Conservation (phyloP, 1,140 invertebrate species). For the Listronotus bonariensis region DNA sequence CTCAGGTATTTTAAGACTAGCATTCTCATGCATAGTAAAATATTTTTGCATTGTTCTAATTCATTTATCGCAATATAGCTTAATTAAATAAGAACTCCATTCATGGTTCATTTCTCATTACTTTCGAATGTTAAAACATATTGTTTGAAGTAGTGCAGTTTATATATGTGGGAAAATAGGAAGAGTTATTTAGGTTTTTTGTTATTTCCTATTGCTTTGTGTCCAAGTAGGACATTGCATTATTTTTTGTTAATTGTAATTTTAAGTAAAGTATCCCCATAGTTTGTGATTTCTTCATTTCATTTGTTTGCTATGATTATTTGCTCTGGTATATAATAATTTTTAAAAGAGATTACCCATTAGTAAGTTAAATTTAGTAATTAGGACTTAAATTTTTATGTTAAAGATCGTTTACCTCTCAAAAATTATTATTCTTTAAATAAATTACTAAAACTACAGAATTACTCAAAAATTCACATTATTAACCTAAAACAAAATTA, state of each 20-base stretch:
- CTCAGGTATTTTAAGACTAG: not conserved
- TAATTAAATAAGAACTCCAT: not conserved
- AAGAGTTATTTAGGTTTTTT: slow-evolving; percentile 2
- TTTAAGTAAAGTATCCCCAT: too few relatives aligned
- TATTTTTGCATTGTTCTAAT: slow-evolving; percentile 9
- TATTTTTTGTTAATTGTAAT: not conserved
- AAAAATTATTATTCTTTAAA: too few relatives aligned
- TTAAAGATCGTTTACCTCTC: too few relatives aligned
- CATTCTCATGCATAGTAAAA: not conserved
- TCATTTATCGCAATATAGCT: slow-evolving; percentile 15
- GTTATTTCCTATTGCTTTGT: slow-evolving; percentile 17
- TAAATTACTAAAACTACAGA: too few relatives aligned
- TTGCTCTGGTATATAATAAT: too few relatives aligned
- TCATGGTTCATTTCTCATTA: slow-evolving; percentile 28
- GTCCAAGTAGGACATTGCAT: not conserved
- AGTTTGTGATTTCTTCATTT: too few relatives aligned
- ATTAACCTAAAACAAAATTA: too few relatives aligned
- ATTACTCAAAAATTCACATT: too few relatives aligned
- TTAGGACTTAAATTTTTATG: too few relatives aligned
- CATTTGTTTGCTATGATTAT: too few relatives aligned
- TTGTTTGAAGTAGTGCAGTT: slow-evolving; percentile 19
- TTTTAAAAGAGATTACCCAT: too few relatives aligned
- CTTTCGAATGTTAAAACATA: slow-evolving; percentile 23
- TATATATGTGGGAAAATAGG: slow-evolving; percentile 18
- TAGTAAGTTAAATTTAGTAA: too few relatives aligned